These are phyloP conservation scores for Lampris incognitus DNA, from an alignment of 2,113 vertebrate species.

Conservation along the genomic window DNA sequence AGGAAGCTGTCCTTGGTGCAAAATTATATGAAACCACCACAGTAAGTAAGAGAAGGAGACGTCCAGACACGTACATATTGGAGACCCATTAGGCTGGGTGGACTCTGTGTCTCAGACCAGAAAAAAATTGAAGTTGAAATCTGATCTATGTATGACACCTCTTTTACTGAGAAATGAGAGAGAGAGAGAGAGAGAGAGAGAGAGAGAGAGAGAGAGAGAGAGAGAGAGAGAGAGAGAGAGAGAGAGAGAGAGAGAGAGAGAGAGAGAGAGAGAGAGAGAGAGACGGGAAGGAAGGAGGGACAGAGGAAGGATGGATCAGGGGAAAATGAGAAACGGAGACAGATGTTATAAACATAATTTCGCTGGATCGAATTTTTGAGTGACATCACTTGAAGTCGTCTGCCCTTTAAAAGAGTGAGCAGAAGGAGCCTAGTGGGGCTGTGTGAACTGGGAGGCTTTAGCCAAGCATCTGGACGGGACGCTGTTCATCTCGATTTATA, in stretches of 20 bases:
- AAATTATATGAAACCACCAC: no score
- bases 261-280: not conserved
- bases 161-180: not conserved
- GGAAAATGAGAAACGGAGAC: no score
- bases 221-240: conserved; percentile 9
- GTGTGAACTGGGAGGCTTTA: conserved; percentile 18
- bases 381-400: conserved; percentile 61
- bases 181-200: not conserved
- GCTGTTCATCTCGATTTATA: conserved; percentile 40
- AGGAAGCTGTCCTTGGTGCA: no score
- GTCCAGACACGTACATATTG: no score
- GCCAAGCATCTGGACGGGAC: conserved; percentile 30
- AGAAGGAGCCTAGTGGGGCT: conserved; percentile 25
- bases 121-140: no score
- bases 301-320: not conserved
- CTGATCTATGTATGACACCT: no score
- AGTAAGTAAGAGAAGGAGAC: no score
- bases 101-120: no score
- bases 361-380: conserved; percentile 14
- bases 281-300: not conserved
- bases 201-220: not conserved
- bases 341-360: no score
- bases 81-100: no score
- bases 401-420: conserved; percentile 51
- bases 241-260: not conserved